Conservation (phyloP, 2,797 vertebrate genomes). For the Notoglanidium macrostoma region DNA sequence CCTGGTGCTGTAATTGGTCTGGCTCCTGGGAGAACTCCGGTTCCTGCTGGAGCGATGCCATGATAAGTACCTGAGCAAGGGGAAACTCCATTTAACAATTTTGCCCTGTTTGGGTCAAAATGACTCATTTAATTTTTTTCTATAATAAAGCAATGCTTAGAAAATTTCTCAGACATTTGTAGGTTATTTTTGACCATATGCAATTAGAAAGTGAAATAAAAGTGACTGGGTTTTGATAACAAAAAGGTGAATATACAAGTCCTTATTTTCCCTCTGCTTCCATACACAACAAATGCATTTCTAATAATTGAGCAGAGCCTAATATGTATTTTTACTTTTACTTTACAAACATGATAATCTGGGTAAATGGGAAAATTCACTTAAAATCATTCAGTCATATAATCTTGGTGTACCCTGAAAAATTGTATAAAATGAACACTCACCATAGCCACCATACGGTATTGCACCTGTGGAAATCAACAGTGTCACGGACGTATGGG, state of each 20-base stretch:
- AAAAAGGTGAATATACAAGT: background rate
- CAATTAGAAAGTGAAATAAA: background rate
- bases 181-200: background rate
- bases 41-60: constrained; percentile 50
- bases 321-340: background rate
- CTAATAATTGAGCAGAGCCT: background rate
- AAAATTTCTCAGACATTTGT: background rate
- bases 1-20: constrained; percentile 73
- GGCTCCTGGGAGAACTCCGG: constrained; percentile 62
- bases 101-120: background rate
- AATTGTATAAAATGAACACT: background rate
- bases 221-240: background rate
- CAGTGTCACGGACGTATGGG: background rate
- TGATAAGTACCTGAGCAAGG: constrained; percentile 58
- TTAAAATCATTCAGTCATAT: background rate
- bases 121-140: background rate
- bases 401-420: background rate
- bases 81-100: background rate
- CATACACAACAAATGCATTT: background rate
- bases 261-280: background rate
- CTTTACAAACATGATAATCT: background rate
- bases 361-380: background rate
- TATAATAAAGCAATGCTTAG: background rate
- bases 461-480: constrained; percentile 50
- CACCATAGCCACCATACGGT: constrained; percentile 63